Conservation (phyloP, 2,797 vertebrate genomes). For the Hippocampus kuda region DNA sequence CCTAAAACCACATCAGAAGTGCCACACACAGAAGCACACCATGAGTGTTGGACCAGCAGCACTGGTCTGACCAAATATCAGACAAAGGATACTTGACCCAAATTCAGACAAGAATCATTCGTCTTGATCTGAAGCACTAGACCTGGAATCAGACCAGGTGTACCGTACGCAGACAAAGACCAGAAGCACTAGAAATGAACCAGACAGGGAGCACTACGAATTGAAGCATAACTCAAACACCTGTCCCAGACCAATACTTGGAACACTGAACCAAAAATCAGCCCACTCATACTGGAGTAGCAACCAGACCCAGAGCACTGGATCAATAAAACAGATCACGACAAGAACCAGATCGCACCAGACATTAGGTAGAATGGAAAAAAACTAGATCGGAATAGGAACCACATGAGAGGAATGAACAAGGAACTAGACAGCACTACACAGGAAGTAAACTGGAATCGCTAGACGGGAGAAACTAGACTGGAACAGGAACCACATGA, state of each 20-base stretch:
- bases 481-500: background rate
- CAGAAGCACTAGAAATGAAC: background rate
- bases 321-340: too few species aligned
- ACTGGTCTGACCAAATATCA: too few species aligned
- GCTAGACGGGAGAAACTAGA: background rate
- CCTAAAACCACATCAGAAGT: too few species aligned
- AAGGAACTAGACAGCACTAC: background rate
- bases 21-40: background rate
- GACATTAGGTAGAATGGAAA: background rate
- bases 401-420: background rate
- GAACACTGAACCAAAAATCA: background rate
- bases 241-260: background rate
- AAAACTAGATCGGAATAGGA: background rate
- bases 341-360: too few species aligned
- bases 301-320: background rate
- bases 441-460: conserved; percentile 10
- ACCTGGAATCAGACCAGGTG: background rate
- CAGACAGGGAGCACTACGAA: background rate
- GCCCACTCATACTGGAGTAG: background rate
- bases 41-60: background rate
- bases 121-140: background rate
- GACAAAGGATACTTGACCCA: too few species aligned
- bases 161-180: background rate
- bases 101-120: background rate
- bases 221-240: too few species aligned